Percentiles rank a stretch among this genome's conserved stretches.
Evolutionary conservation across 2,113 vertebrate genomes (phyloP).

Genomic region (Ahaetulla prasina): DNA sequence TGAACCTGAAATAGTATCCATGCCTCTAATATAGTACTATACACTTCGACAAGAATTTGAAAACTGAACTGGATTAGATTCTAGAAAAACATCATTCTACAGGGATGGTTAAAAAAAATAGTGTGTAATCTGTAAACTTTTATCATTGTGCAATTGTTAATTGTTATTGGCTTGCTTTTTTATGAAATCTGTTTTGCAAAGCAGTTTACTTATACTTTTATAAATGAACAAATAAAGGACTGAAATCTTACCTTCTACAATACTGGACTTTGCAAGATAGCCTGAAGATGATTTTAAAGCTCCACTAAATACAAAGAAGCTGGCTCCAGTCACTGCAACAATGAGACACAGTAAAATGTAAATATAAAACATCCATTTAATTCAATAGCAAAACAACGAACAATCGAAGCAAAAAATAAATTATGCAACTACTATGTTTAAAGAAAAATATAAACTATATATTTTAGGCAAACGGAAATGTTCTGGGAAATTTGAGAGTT

Average conservation of each 20-base stretch:
- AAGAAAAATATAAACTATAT: not conserved
- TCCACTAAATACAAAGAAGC: constrained; percentile 98
- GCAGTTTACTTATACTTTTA: not conserved
- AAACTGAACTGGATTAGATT: not conserved
- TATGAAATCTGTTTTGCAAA: not conserved
- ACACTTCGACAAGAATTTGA: not conserved
- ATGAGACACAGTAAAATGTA: constrained; percentile 25
- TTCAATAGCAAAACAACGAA: not conserved
- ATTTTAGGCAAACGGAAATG: not conserved
- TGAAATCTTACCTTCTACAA: constrained; percentile 89
- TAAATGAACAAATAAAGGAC: not conserved
- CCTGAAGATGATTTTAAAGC: constrained; percentile 95
- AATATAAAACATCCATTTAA: not conserved
- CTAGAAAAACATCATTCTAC: not conserved
- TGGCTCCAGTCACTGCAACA: constrained; percentile 91
- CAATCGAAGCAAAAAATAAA: not conserved
- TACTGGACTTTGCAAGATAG: constrained; percentile 95
- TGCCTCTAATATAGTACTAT: not conserved
- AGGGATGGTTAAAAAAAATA: not conserved
- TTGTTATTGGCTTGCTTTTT: not conserved
- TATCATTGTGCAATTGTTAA: not conserved
- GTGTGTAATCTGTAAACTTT: not conserved
- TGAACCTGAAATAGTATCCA: not conserved
- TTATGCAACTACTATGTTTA: not conserved
- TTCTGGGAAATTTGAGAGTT: not conserved